Conservation (phyloP, 23 tunicate genomes). For the Ciona savignyi region DNA sequence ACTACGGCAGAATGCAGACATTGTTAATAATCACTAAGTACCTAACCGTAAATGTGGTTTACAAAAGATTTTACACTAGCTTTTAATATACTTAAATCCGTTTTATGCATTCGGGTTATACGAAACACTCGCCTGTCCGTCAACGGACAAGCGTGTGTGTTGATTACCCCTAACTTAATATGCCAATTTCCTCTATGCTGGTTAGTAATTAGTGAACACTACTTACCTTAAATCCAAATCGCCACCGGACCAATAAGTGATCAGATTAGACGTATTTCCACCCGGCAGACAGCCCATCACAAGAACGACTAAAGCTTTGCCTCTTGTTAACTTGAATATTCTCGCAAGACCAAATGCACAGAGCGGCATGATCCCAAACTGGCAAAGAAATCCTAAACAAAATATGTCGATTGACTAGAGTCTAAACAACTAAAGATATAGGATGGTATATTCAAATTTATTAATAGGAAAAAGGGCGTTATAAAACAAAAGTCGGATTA, state of each 20-base stretch:
- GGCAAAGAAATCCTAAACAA: conserved; percentile 27
- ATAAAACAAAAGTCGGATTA: no score
- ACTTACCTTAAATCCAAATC: conserved; percentile 31
- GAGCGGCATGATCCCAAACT: conserved; percentile 36
- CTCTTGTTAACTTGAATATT: conserved; percentile 4
- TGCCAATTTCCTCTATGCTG: no score
- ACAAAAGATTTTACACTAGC: no score
- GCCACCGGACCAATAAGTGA: conserved; percentile 24
- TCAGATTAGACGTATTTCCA: conserved; percentile 26
- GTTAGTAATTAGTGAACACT: no score
- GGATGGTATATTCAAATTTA: no score
- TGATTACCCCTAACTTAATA: not conserved
- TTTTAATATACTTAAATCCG: no score
- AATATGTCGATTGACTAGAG: not conserved
- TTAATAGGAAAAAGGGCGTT: no score
- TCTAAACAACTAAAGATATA: not conserved
- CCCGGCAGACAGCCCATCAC: conserved; percentile 41
- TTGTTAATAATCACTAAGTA: no score
- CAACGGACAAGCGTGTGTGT: not conserved
- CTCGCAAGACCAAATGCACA: conserved; percentile 23
- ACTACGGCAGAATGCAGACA: no score
- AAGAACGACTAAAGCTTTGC: conserved; percentile 25
- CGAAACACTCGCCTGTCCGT: not conserved
- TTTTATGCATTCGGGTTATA: no score
- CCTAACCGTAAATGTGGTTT: no score